phyloP scores from a whole-genome alignment of 2,888 invertebrate species.

The Tineola bisselliella region DNA sequence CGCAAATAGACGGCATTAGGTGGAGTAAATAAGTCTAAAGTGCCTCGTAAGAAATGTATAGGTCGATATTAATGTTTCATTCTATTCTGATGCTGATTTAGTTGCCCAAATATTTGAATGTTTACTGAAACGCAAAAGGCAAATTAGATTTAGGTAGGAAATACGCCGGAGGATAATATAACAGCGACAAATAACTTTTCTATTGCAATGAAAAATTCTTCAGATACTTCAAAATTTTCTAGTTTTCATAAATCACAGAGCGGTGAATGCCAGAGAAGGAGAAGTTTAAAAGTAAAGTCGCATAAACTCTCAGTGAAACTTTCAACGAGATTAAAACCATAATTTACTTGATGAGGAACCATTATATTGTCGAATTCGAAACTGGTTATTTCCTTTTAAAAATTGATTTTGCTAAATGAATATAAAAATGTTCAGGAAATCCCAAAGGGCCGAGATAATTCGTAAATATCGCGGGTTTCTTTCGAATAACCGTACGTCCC shows the following conservation, averaged over 20 bases:
- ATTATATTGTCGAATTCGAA: conserved; percentile 50
- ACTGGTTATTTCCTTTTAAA: conserved; percentile 32
- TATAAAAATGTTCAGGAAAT: conserved; percentile 34
- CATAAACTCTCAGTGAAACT: conserved; percentile 46
- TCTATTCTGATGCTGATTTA: conserved; percentile 14
- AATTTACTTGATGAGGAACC: conserved; percentile 54
- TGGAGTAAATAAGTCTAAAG: conserved; percentile 44
- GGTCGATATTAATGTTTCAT: conserved; percentile 33
- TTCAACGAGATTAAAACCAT: conserved; percentile 58
- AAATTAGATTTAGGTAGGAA: neutral
- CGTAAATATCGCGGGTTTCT: conserved; percentile 39
- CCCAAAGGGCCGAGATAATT: conserved; percentile 35
- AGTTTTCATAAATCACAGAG: conserved; percentile 59
- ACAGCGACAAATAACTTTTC: conserved; percentile 12
- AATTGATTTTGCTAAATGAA: conserved; percentile 39
- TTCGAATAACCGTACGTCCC: conserved; percentile 51
- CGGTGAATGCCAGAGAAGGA: conserved; percentile 44
- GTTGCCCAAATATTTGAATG: neutral
- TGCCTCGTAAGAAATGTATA: conserved; percentile 37
- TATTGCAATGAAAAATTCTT: conserved; percentile 43
- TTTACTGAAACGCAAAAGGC: neutral
- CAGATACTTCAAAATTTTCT: conserved; percentile 46
- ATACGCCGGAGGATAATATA: neutral
- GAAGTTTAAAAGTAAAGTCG: conserved; percentile 54
- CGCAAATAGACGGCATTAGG: conserved; percentile 31